Percentiles rank a stretch among this genome's conserved stretches.
These are phyloP conservation scores for Menura novaehollandiae DNA, from an alignment of 2,113 vertebrate genomes.

Conservation along the genomic window DNA sequence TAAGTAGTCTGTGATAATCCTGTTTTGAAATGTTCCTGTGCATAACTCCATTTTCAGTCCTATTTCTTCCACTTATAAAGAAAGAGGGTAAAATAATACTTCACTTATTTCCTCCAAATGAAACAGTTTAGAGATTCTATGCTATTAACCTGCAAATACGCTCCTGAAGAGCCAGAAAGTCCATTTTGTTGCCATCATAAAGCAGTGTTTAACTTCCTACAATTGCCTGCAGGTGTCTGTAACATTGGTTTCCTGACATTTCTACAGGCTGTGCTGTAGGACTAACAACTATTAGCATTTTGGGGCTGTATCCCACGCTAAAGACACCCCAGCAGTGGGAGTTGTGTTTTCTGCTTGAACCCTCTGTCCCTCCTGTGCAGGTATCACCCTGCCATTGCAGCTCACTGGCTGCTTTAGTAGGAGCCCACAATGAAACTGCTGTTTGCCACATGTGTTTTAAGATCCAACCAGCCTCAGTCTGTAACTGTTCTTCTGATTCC, in stretches of 20 bases:
- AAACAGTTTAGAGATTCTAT: background rate
- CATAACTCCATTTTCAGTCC: background rate
- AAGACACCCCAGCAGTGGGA: background rate
- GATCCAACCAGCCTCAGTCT: background rate
- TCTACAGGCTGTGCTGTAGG: background rate
- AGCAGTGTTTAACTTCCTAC: background rate
- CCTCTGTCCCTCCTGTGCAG: background rate
- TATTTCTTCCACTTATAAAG: background rate
- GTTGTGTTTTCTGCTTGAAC: background rate
- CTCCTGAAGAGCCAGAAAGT: constrained; percentile 5
- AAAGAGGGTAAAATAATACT: background rate
- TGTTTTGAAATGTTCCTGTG: background rate
- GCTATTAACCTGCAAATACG: background rate
- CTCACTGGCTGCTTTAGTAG: background rate
- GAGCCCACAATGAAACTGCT: background rate
- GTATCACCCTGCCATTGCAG: background rate
- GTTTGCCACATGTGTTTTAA: background rate
- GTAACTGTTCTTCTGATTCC: background rate
- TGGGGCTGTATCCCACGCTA: background rate
- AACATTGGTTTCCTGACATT: background rate
- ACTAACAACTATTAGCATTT: background rate
- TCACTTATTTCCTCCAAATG: constrained; percentile 17
- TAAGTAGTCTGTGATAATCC: constrained; percentile 15
- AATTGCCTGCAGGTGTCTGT: background rate
- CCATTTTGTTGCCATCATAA: background rate